Evolutionary conservation across 2,113 vertebrate genomes (phyloP).

Genomic region (Muntiacus reevesi): DNA sequence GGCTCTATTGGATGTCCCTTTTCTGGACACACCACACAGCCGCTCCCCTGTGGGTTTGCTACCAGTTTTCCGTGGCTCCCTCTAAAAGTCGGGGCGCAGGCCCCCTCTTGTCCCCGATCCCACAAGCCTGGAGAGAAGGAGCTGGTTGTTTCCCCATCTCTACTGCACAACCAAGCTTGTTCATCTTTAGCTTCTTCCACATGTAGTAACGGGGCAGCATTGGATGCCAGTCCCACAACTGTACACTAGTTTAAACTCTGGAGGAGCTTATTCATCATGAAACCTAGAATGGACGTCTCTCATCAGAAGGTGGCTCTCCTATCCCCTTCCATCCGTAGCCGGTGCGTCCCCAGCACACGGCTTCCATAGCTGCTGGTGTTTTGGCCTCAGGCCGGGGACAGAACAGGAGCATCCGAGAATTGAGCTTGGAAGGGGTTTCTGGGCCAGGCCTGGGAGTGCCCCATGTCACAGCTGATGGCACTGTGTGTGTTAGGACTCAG

Average conservation of each 20-base stretch:
- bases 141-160: background rate
- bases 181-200: background rate
- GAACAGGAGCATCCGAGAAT: background rate
- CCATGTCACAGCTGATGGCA: rapidly evolving
- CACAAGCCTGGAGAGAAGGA: background rate
- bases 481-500: background rate
- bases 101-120: background rate
- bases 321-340: background rate
- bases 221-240: background rate
- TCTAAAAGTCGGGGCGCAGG: background rate
- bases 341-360: rapidly evolving
- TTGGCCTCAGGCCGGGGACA: background rate
- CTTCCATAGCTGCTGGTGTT: background rate
- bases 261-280: background rate
- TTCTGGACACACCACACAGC: background rate
- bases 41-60: background rate
- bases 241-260: background rate
- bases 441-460: background rate
- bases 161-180: background rate
- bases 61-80: background rate
- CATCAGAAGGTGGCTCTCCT: background rate
- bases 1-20: background rate
- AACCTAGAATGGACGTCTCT: background rate
- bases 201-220: background rate
- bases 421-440: background rate